These are phyloP conservation scores for Condylura cristata DNA, from an alignment of 2,113 vertebrate genomes.

Conservation along the genomic window DNA sequence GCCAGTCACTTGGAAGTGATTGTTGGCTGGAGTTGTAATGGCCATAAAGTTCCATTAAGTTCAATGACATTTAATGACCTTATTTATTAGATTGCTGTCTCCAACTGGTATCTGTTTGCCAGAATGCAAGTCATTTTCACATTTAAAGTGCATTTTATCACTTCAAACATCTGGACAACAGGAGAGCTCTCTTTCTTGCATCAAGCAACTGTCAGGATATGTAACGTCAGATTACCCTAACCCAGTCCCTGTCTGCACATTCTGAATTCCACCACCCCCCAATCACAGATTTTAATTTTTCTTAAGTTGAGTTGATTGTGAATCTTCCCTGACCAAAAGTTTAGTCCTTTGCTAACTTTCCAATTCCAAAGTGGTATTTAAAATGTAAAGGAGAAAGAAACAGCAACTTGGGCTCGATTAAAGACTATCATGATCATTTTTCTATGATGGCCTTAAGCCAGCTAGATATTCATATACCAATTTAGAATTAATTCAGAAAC, in stretches of 20 bases:
- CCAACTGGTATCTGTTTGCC: slow-evolving; percentile 63
- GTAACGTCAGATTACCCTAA: slow-evolving; percentile 16
- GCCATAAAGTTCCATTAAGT: slow-evolving; percentile 75
- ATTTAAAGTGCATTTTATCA: slow-evolving; percentile 53
- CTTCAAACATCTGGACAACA: slow-evolving; percentile 69
- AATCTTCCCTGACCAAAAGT: slow-evolving; percentile 77
- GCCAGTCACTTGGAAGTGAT: slow-evolving; percentile 75
- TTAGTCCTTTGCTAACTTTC: slow-evolving; percentile 82
- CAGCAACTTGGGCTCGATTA: slow-evolving; percentile 83
- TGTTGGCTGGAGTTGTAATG: slow-evolving; percentile 71
- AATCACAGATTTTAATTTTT: neutral
- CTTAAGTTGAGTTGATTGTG: neutral
- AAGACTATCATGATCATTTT: slow-evolving; percentile 84
- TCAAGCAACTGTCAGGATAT: slow-evolving; percentile 29
- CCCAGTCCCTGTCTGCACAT: slow-evolving; percentile 5
- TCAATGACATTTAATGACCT: slow-evolving; percentile 69
- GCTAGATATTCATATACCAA: slow-evolving; percentile 84
- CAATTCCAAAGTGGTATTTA: slow-evolving; percentile 77
- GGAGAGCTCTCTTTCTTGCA: slow-evolving; percentile 48
- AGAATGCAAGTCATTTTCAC: slow-evolving; percentile 25
- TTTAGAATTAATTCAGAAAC: slow-evolving; percentile 86
- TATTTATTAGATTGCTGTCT: slow-evolving; percentile 78
- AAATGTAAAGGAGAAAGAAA: slow-evolving; percentile 83
- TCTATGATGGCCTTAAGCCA: slow-evolving; percentile 82
- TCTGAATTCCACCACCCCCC: slow-evolving; percentile 43